Percentiles rank a stretch among this genome's conserved stretches.
Evolutionary conservation across 2,888 invertebrate species (phyloP).

Genomic region (Caradrina kadenii): DNA sequence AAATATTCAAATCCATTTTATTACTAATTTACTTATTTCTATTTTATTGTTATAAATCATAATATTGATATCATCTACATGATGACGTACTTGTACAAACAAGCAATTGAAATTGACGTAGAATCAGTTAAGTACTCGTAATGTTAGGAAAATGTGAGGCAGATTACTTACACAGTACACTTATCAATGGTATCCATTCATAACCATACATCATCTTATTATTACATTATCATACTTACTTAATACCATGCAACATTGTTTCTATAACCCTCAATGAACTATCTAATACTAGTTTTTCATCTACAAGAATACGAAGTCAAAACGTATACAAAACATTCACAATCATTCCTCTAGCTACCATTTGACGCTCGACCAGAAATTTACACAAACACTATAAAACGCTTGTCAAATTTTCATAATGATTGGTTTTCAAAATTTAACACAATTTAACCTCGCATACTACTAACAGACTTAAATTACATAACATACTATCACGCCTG

Average conservation of each 20-base stretch:
- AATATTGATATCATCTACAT: background rate
- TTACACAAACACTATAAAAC: no score
- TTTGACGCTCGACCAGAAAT: background rate
- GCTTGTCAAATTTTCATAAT: background rate
- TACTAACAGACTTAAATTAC: background rate
- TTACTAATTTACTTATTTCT: background rate
- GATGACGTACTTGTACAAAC: background rate
- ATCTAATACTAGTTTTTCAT: background rate
- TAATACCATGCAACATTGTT: conserved; percentile 4
- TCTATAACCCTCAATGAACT: background rate
- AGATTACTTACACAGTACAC: conserved; percentile 9
- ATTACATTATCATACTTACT: background rate
- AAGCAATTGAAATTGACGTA: background rate
- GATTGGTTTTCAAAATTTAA: background rate
- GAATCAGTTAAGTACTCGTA: background rate
- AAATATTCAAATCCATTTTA: background rate
- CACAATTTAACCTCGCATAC: background rate
- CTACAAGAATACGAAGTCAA: background rate
- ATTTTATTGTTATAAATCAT: no score
- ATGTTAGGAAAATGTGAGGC: conserved; percentile 8
- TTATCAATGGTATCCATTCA: conserved; percentile 11
- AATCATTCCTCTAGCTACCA: background rate
- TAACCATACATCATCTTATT: background rate
- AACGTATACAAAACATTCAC: background rate
- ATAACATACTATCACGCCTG: no score